Evolutionary conservation across 2,888 invertebrate genomes (phyloP).

Genomic region (Tricholauxania praeusta): DNA sequence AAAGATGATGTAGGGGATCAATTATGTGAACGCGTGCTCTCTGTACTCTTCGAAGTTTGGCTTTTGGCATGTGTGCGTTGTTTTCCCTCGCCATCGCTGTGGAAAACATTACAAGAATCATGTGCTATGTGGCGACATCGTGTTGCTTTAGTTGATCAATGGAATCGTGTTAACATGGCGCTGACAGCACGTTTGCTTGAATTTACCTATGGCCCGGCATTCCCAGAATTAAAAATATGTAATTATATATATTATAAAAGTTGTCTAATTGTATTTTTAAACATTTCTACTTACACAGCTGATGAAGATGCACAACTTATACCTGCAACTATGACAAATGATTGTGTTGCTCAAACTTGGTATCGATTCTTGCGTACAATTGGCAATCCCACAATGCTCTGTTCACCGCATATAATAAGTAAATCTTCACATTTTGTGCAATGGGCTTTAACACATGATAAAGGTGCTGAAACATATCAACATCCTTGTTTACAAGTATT

Average conservation of each 20-base stretch:
- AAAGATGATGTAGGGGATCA: constrained; percentile 97
- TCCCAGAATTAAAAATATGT: constrained; percentile 86
- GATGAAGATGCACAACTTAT: constrained; percentile 89
- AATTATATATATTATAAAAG: constrained; percentile 28
- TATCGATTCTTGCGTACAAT: constrained; percentile 93
- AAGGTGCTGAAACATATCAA: constrained; percentile 86
- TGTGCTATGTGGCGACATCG: constrained; percentile 96
- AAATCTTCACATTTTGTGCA: constrained; percentile 77
- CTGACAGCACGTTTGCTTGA: constrained; percentile 85
- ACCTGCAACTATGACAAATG: constrained; percentile 86
- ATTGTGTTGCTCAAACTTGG: constrained; percentile 95
- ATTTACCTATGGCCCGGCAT: constrained; percentile 90
- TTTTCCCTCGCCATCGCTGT: constrained; percentile 94
- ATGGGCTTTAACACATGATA: constrained; percentile 84
- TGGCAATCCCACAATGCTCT: constrained; percentile 94
- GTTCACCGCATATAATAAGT: constrained; percentile 83
- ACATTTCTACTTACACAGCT: constrained; percentile 69
- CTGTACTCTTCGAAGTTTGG: constrained; percentile 91
- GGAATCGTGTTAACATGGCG: constrained; percentile 93
- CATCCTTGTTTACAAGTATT: constrained; percentile 87
- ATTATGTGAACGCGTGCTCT: constrained; percentile 91
- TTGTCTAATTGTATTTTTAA: not conserved
- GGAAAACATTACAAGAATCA: constrained; percentile 94
- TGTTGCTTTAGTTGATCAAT: constrained; percentile 91
- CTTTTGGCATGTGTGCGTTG: constrained; percentile 75